Percentiles rank a stretch among this genome's conserved stretches.
Conservation (phyloP, 2,888 invertebrate genomes). For the Mythimna impura region DNA sequence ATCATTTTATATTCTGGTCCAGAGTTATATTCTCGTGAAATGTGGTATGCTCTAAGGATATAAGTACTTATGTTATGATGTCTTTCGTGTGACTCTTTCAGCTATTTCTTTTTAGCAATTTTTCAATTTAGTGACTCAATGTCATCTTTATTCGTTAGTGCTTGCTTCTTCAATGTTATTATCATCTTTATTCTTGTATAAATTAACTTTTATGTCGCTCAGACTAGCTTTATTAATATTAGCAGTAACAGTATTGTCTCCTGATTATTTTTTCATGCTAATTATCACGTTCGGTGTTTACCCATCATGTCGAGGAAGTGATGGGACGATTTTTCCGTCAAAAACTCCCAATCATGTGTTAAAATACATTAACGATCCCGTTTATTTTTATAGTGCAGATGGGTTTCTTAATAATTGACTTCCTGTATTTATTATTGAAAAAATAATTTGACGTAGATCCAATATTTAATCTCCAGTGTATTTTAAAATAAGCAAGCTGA, state of each 20-base stretch:
- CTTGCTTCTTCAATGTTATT: background rate
- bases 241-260: background rate
- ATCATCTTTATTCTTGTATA: background rate
- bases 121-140: too few species aligned
- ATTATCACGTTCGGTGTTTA: conserved; percentile 24
- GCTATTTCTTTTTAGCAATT: background rate
- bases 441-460: background rate
- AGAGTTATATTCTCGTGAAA: background rate
- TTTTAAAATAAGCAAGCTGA: background rate
- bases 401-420: conserved; percentile 8
- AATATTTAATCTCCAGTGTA: background rate
- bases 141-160: background rate
- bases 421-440: conserved; percentile 9
- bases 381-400: conserved; percentile 28
- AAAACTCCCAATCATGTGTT: conserved; percentile 8
- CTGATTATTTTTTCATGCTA: conserved; percentile 16
- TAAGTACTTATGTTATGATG: background rate
- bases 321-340: conserved; percentile 20
- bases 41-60: background rate
- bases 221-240: conserved; percentile 5
- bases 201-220: background rate
- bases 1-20: conserved; percentile 13
- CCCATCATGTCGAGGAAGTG: conserved; percentile 6
- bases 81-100: background rate
- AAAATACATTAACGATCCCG: conserved; percentile 17